Conservation (phyloP, 92 coral and sea anemone genomes). For the Actinostola sp. region DNA sequence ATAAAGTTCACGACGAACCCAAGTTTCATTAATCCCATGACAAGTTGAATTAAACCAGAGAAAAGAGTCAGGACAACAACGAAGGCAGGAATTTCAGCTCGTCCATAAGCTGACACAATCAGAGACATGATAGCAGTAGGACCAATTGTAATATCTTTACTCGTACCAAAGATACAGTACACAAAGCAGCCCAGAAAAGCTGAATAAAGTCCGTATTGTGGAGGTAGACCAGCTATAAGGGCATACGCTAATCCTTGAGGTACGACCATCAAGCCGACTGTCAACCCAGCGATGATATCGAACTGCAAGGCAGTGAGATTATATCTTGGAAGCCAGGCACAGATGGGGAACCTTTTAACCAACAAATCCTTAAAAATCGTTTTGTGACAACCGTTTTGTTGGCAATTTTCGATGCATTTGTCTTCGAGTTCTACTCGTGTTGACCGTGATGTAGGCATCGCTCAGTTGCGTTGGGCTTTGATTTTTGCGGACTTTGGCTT, state of each 20-base stretch:
- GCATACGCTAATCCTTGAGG: conserved; percentile 99
- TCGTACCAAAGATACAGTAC: conserved; percentile 92
- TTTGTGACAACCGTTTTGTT: conserved; percentile 30
- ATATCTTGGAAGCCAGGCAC: conserved; percentile 82
- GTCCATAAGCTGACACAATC: conserved; percentile 92
- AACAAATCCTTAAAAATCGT: conserved; percentile 28
- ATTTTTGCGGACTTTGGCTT: not conserved
- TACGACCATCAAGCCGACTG: conserved; percentile 96
- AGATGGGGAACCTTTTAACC: conserved; percentile 79
- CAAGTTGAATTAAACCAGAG: conserved; percentile 79
- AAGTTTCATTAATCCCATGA: conserved; percentile 90
- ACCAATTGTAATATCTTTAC: conserved; percentile 93
- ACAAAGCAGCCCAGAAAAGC: conserved; percentile 96
- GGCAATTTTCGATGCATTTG: conserved; percentile 71
- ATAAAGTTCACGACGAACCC: conserved; percentile 94
- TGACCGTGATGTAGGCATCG: conserved; percentile 27
- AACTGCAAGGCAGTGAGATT: conserved; percentile 70
- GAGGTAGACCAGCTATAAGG: conserved; percentile 90
- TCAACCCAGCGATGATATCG: conserved; percentile 92
- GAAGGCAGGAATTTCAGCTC: conserved; percentile 77
- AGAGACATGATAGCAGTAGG: conserved; percentile 98
- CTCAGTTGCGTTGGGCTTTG: not conserved
- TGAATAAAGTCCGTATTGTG: conserved; percentile 90
- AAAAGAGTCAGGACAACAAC: conserved; percentile 75
- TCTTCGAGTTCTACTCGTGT: conserved; percentile 54